Evolutionary conservation across 2,888 invertebrate species (phyloP).

Genomic region (Orthosia gothica): DNA sequence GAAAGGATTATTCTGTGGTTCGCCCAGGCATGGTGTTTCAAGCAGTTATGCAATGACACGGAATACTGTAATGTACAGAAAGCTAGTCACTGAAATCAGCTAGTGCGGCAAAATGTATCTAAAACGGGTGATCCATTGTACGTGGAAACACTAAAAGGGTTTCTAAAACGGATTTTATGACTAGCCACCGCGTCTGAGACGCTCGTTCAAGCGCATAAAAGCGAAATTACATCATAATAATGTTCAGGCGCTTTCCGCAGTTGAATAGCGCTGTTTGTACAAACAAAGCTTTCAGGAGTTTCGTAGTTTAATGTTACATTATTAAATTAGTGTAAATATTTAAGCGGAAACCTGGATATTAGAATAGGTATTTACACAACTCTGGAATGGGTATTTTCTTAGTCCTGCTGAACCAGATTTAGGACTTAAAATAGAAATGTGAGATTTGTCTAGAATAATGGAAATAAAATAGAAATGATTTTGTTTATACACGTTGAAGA

Average conservation of each 20-base stretch:
- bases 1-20: neutral
- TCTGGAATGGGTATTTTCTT: neutral
- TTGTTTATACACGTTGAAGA: neutral
- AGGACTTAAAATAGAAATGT: neutral
- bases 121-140: slow-evolving; percentile 45
- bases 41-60: neutral
- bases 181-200: slow-evolving; percentile 27
- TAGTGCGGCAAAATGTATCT: slow-evolving; percentile 16
- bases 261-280: slow-evolving; percentile 9
- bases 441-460: neutral
- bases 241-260: slow-evolving; percentile 45
- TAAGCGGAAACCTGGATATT: neutral
- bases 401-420: neutral
- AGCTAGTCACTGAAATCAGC: neutral
- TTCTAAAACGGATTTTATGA: slow-evolving; percentile 58
- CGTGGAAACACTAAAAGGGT: slow-evolving; percentile 48
- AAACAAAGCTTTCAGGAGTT: slow-evolving; percentile 12
- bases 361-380: too few species aligned
- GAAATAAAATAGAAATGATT: neutral
- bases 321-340: neutral
- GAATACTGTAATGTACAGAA: neutral
- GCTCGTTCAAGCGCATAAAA: slow-evolving; percentile 49
- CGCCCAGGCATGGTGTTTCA: neutral
- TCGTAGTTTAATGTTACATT: neutral
- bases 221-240: slow-evolving; percentile 48